A percentile compares a stretch with the other conserved stretches of the same genome.
Evolutionary conservation across 2,888 invertebrate species (phyloP).

Genomic region (Dastarcus helophoroides): DNA sequence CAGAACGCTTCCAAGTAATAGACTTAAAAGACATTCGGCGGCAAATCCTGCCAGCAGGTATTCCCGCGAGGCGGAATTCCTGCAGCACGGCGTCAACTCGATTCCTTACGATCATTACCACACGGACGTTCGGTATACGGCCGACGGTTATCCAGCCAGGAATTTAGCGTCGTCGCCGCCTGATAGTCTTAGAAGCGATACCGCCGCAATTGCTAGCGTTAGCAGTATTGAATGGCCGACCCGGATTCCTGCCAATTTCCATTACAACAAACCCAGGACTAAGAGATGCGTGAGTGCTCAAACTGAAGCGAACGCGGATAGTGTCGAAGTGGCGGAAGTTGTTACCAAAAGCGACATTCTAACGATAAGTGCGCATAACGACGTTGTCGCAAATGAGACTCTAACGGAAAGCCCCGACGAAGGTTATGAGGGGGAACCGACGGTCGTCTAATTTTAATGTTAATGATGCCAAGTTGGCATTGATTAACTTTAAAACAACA

Average conservation of each 20-base stretch:
- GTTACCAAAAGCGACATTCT: slow-evolving; percentile 9
- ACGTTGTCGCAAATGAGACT: slow-evolving; percentile 18
- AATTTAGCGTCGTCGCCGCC: slow-evolving; percentile 20
- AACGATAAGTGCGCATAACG: slow-evolving; percentile 14
- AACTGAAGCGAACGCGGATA: slow-evolving; percentile 23
- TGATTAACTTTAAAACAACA: not conserved
- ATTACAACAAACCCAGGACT: slow-evolving; percentile 21
- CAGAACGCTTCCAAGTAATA: slow-evolving; percentile 64
- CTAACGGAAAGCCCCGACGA: slow-evolving; percentile 29
- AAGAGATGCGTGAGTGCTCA: slow-evolving; percentile 28
- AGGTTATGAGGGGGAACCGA: slow-evolving; percentile 28
- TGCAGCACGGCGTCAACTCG: slow-evolving; percentile 40
- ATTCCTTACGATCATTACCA: slow-evolving; percentile 42
- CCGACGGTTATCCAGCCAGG: slow-evolving; percentile 47
- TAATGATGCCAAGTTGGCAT: not conserved
- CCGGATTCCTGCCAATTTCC: slow-evolving; percentile 37
- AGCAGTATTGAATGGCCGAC: slow-evolving; percentile 40
- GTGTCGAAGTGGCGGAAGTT: slow-evolving; percentile 11
- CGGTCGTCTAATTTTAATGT: slow-evolving; percentile 19
- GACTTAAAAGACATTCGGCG: slow-evolving; percentile 44
- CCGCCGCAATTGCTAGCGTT: slow-evolving; percentile 42
- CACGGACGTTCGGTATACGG: slow-evolving; percentile 50
- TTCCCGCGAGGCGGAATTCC: slow-evolving; percentile 53
- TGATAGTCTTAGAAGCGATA: slow-evolving; percentile 40
- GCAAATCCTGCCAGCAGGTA: slow-evolving; percentile 44